Evolutionary conservation across 2,113 vertebrate species (phyloP).

Genomic region (Dromiciops gliroides): DNA sequence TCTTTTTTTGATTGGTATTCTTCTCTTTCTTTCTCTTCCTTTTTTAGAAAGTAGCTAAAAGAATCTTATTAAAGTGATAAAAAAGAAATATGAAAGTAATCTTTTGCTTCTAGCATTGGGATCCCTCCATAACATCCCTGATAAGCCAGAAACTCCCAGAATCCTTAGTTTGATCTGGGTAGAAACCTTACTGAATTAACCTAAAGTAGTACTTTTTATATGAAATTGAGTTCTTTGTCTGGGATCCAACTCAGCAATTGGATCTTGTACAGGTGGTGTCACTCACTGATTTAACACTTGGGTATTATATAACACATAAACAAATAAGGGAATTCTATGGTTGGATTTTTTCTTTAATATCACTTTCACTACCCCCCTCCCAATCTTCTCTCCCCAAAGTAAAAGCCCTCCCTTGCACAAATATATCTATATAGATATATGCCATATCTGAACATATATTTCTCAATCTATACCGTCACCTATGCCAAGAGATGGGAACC

Average conservation of each 20-base stretch:
- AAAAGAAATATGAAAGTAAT: background rate
- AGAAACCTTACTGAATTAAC: background rate
- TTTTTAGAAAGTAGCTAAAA: background rate
- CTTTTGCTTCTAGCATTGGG: background rate
- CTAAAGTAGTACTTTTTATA: background rate
- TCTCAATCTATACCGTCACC: background rate
- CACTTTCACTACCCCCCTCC: background rate
- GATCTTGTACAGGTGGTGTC: background rate
- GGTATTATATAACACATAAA: background rate
- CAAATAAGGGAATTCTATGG: background rate
- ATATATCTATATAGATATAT: background rate
- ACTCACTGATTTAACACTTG: background rate
- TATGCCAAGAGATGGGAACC: background rate
- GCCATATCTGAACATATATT: background rate
- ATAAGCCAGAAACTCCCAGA: background rate
- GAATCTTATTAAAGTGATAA: background rate
- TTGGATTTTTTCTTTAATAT: background rate
- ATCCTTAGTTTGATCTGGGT: background rate
- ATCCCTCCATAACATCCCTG: background rate
- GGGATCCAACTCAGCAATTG: background rate
- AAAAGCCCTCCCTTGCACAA: background rate
- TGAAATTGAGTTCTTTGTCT: background rate
- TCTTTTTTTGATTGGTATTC: background rate
- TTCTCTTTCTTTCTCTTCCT: background rate
- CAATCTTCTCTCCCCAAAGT: background rate